Evolutionary conservation across 2,888 invertebrate species (phyloP), one percentile per base, ranked within the genome.

Genomic region (Dynastes tityus): DNA sequence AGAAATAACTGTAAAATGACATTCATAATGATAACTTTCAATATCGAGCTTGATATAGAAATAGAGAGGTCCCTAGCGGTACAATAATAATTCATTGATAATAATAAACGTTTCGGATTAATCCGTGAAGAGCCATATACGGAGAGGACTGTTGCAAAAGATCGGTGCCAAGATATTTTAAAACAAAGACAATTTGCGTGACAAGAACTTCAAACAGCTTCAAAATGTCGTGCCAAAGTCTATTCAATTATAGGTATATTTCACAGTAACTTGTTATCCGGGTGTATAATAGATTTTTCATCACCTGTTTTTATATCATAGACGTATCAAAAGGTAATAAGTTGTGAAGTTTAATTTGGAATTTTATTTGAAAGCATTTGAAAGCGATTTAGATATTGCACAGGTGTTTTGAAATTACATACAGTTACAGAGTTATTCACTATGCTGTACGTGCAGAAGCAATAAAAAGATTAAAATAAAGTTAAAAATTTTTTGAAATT

Each of bases 181-280:
- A 80, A 81, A 80, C 82, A 79, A 81, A 81, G 78, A 79, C 79
- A 78, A 79, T 76, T 80, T 78, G 75, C 80, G 78, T 78, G 78
- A 73, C 77, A 78, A 78, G 63, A 70, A 63, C 55, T 71, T 63
- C 70, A 71, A 73, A 73, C 53, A 53, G 73, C 9, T 32, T 73
- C 55, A 53, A 55, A 71, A 70, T 75, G 58, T 78, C 80, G 79
- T 79, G 79, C 80, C 75, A 68, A 58, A 67, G 77, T 77, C 73
- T 55, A 58, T 77, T 77, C 80, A 81, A 81, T 81, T 81, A 81
- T 4, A 32, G 4, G 32, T 78, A 77, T 76, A 80, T 79, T 80
- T 79, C 79, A 78, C 73, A 75, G 79, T 76, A 79, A 75, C 71
- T 53, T 40, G 68, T 16, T 40, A 51, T 16, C 76, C 63, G 11